phyloP scores from a whole-genome alignment of 2,113 vertebrate genomes.

The Pampusana beccarii region DNA sequence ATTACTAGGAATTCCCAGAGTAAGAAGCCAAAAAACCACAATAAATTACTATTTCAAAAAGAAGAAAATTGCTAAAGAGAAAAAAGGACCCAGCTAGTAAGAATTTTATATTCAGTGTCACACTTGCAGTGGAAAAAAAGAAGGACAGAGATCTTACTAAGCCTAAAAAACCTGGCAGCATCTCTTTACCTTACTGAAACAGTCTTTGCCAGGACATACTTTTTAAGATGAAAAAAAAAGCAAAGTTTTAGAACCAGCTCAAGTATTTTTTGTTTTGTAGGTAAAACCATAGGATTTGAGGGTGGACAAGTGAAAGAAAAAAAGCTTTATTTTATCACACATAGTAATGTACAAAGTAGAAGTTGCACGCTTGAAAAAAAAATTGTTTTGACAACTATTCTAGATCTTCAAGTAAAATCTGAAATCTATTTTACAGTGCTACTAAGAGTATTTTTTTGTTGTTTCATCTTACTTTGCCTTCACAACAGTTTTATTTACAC shows the following conservation, averaged over 20 bases:
- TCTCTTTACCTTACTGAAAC: not conserved
- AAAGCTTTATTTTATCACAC: not conserved
- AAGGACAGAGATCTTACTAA: not conserved
- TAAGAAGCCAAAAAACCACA: fast-evolving
- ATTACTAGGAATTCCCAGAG: not conserved
- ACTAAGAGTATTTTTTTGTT: not conserved
- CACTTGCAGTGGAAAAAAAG: not conserved
- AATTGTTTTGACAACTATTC: not conserved
- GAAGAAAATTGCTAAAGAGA: not conserved
- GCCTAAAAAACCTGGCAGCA: not conserved
- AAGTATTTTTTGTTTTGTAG: not conserved
- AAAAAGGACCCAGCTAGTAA: not conserved
- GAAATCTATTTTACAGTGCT: not conserved
- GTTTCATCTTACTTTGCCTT: not conserved
- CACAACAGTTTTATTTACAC: not conserved
- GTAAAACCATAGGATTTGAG: not conserved
- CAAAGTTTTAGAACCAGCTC: not conserved
- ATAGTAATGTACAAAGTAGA: not conserved
- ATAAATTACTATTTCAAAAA: not conserved
- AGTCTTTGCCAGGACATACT: not conserved
- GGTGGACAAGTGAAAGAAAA: not conserved
- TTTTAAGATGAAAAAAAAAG: not conserved
- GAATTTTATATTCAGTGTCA: not conserved
- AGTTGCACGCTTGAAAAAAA: not conserved
- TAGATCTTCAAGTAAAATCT: not conserved